Evolutionary conservation across 2,888 invertebrate species (phyloP).

Genomic region (Stenodera caucasica): DNA sequence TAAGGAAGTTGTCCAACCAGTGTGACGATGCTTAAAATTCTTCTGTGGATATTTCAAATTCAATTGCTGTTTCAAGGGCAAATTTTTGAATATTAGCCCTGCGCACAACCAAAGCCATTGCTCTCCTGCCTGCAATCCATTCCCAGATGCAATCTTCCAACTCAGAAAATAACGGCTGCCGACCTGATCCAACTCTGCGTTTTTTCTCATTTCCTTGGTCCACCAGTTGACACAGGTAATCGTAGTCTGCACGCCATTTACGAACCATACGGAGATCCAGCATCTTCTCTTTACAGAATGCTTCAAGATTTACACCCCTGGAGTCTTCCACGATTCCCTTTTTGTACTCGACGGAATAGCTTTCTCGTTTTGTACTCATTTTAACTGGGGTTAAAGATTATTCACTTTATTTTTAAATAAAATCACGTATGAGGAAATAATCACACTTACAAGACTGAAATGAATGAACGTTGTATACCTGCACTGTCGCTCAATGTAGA

Average conservation of each 20-base stretch:
- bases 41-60: no score
- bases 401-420: no score
- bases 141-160: conserved; percentile 25
- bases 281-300: conserved; percentile 12
- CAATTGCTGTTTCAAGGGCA: conserved; percentile 19
- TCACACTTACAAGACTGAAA: no score
- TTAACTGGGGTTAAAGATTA: no score
- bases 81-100: conserved; percentile 26
- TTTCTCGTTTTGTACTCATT: no score
- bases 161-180: conserved; percentile 29
- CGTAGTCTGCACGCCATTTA: conserved; percentile 20
- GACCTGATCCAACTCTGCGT: conserved; percentile 26
- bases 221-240: conserved; percentile 19
- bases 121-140: conserved; percentile 23
- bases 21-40: no score
- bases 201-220: conserved; percentile 21
- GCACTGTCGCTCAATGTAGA: no score
- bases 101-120: conserved; percentile 19
- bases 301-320: conserved; percentile 9
- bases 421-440: no score
- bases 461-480: no score
- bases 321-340: no score
- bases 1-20: no score
- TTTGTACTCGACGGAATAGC: neutral
- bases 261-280: conserved; percentile 14